These are phyloP conservation scores for Cuniculus paca DNA, from an alignment of 2,797 vertebrate species.

Conservation along the genomic window DNA sequence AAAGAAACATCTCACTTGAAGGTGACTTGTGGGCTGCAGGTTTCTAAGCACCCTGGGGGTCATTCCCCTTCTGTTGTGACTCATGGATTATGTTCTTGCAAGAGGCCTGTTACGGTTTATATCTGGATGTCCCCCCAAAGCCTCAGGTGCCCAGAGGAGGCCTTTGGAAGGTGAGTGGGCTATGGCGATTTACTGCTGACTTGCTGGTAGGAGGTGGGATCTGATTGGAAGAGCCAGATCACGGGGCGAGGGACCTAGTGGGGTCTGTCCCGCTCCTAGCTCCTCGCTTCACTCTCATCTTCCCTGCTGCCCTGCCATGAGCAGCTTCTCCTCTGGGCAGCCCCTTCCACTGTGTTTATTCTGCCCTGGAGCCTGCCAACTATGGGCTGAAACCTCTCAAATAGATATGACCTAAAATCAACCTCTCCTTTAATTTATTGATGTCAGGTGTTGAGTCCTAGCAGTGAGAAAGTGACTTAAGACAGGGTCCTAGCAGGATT, in stretches of 20 bases:
- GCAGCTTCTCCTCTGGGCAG: background rate
- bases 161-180: background rate
- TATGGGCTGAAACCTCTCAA: background rate
- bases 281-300: background rate
- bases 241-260: background rate
- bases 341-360: background rate
- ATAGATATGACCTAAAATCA: background rate
- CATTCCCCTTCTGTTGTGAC: fast-evolving
- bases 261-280: background rate
- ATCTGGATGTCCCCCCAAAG: background rate
- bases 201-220: background rate
- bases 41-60: background rate
- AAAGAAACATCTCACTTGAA: background rate
- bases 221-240: background rate
- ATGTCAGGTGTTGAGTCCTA: background rate
- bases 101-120: background rate
- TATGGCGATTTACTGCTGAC: background rate
- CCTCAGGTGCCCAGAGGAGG: background rate
- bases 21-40: fast-evolving
- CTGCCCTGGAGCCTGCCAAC: background rate
- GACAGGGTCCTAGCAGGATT: background rate
- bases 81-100: background rate
- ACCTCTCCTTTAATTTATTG: background rate
- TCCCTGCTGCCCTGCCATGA: background rate
- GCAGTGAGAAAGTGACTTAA: background rate